Evolutionary conservation across 2,888 invertebrate species (phyloP), one percentile per base, ranked within the genome.

Genomic region (Tetranychus truncatus): DNA sequence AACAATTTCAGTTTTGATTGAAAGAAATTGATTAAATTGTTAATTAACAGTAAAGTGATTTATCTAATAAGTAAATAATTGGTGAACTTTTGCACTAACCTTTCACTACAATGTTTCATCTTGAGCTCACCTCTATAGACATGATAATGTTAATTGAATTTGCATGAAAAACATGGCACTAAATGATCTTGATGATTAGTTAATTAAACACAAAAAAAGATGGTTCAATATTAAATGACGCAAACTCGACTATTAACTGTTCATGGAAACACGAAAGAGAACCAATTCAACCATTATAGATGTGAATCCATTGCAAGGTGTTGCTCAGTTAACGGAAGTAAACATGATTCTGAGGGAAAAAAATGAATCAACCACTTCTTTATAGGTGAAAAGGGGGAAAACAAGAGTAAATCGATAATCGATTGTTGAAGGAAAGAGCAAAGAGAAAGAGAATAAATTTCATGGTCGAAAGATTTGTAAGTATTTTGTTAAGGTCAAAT

Each of bases 121-220:
- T 34, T 34, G 34, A 3, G 34, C 34, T 4, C 34, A 34, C 34
- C 4, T 34, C 4, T 3, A 34, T 34, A 34, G 4, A 34, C 34
- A 34, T 34, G 34, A 34, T 5, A 34, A 34, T 34, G 2, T 34
- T 34, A 34, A 34, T 34, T 34, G 34, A 34, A 34, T 5, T 34
- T 34, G 34, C 34, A 34, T 34, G 34, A 34, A 34, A 34, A 34
- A 5, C 34, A 34, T 5, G 5, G 34, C 34, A 34, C 34, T 34
- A 34, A 34, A 66, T 66, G 66, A 20, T 1, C n/a, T 20, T 11
- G 11, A 66, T 20, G 66, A 66, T 66, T 66, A 66, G 66, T 20
- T 66, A 66, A 66, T 66, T 66, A 20, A 66, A 66, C 18, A 66
- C n/a, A n/a, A n/a, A n/a, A n/a, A 65, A 66, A 66, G 18, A 20